Evolutionary conservation across 2,797 vertebrate species (phyloP).

Genomic region (Acipenser oxyrinchus): DNA sequence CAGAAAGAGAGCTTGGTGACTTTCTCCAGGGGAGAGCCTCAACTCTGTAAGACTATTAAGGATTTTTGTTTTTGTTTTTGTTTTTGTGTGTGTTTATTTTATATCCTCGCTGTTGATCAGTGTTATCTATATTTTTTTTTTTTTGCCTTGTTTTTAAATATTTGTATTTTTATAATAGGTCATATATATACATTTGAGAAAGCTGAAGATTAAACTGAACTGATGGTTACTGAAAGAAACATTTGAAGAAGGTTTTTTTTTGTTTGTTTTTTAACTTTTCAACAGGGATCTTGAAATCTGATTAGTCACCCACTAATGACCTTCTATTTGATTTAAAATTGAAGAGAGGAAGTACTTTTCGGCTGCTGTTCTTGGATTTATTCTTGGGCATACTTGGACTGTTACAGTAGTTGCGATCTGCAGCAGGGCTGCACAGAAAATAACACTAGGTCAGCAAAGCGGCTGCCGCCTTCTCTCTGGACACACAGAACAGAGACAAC

Average conservation of each 20-base stretch:
- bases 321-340: constrained; percentile 35
- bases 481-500: constrained; percentile 45
- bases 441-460: constrained; percentile 47
- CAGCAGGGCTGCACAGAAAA: constrained; percentile 74
- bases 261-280: too few species aligned
- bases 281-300: too few species aligned
- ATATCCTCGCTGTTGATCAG: constrained; percentile 80
- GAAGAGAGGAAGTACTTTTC: constrained; percentile 25
- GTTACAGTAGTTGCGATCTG: constrained; percentile 38
- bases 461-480: constrained; percentile 46
- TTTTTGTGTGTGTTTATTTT: constrained; percentile 30
- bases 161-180: constrained; percentile 49
- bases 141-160: constrained; percentile 46
- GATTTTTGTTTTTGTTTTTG: constrained; percentile 20
- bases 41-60: constrained; percentile 40
- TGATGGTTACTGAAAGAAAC: constrained; percentile 21
- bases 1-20: constrained; percentile 37
- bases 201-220: constrained; percentile 25
- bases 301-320: constrained; percentile 26
- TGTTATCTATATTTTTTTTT: constrained; percentile 40
- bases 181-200: constrained; percentile 34
- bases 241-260: constrained; percentile 7
- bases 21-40: constrained; percentile 44
- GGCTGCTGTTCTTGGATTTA: constrained; percentile 10
- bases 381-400: constrained; percentile 26